phyloP scores from a whole-genome alignment of 2,888 invertebrate genomes.

The Macaria liturata region DNA sequence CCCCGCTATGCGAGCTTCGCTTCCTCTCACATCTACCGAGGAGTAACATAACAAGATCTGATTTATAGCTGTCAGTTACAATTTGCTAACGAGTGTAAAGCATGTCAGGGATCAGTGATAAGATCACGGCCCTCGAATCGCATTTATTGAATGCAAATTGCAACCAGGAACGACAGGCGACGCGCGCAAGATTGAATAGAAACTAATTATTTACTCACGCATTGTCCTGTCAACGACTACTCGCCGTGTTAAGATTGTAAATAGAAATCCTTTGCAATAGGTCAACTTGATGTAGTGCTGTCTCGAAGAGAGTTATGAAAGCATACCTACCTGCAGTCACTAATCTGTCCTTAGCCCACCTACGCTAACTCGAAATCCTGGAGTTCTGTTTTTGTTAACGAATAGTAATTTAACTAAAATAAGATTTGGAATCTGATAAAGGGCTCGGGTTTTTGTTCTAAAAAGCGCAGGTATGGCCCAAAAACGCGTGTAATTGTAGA shows the following conservation, averaged over 20 bases:
- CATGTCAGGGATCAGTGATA: slow-evolving; percentile 67
- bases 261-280: slow-evolving; percentile 44
- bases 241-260: slow-evolving; percentile 44
- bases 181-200: slow-evolving; percentile 55
- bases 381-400: too few species aligned
- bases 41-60: slow-evolving; percentile 52
- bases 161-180: slow-evolving; percentile 51
- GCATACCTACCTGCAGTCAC: background rate
- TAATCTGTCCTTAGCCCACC: too few species aligned
- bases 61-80: slow-evolving; percentile 70
- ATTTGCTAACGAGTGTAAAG: slow-evolving; percentile 76
- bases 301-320: slow-evolving; percentile 20
- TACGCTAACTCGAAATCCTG: too few species aligned
- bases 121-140: slow-evolving; percentile 60
- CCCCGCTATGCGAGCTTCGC: slow-evolving; percentile 16
- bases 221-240: slow-evolving; percentile 62
- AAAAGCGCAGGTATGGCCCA: slow-evolving; percentile 1
- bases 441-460: too few species aligned
- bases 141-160: slow-evolving; percentile 74
- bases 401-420: background rate
- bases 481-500: slow-evolving; percentile 17
- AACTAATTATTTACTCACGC: slow-evolving; percentile 67
- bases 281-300: slow-evolving; percentile 35
- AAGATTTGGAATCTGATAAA: background rate
- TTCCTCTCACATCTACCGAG: slow-evolving; percentile 41